Evolutionary conservation across 2,113 vertebrate species (phyloP).

Genomic region (Mesoclemmys tuberculata): DNA sequence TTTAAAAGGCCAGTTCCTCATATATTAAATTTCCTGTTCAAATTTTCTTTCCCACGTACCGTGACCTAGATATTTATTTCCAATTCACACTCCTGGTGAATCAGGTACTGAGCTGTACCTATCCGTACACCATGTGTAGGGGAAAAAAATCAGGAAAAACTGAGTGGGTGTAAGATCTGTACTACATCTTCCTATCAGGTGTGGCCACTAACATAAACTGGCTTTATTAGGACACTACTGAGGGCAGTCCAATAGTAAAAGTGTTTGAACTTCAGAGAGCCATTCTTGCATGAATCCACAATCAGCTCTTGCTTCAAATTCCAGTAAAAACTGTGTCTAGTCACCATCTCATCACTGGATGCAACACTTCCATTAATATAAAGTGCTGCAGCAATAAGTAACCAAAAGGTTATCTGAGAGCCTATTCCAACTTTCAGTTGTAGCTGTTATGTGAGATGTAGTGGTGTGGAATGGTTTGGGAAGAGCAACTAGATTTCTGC

Average conservation of each 20-base stretch:
- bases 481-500: not conserved
- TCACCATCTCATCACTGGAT: not conserved
- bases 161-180: no score
- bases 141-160: not conserved
- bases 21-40: not conserved
- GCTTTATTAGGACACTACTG: not conserved
- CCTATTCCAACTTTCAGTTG: fast-evolving
- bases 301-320: not conserved
- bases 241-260: not conserved
- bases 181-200: not conserved
- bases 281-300: not conserved
- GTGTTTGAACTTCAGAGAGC: not conserved
- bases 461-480: not conserved
- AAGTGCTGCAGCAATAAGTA: no score
- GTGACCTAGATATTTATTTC: not conserved
- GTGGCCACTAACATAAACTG: not conserved
- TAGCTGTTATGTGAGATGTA: not conserved
- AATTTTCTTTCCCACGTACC: not conserved
- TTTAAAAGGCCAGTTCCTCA: not conserved
- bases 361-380: not conserved
- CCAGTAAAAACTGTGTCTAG: not conserved
- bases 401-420: not conserved
- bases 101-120: not conserved
- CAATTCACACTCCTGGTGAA: not conserved
- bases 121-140: no score